A percentile compares a stretch with the other conserved stretches of the same genome.
Conservation (phyloP, 1,140 invertebrate species). For the Bombus soroeensis region DNA sequence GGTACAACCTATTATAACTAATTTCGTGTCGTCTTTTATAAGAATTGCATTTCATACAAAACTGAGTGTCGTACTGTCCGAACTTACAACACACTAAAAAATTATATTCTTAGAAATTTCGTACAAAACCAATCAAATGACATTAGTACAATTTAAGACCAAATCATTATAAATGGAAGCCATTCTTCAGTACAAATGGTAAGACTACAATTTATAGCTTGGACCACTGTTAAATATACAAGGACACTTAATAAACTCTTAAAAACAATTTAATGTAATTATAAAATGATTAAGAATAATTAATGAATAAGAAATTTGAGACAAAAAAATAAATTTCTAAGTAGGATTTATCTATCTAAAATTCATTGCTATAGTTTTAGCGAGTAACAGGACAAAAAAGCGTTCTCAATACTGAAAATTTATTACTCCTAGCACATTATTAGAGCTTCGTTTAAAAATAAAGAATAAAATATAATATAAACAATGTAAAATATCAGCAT, state of each 20-base stretch:
- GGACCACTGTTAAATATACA: background rate
- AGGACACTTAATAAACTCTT: background rate
- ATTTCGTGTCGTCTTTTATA: constrained; percentile 50
- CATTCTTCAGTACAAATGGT: background rate
- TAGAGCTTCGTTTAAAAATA: constrained; percentile 26
- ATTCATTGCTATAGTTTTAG: constrained; percentile 37
- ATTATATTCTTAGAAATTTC: background rate
- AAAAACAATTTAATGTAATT: constrained; percentile 8
- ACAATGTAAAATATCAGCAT: constrained; percentile 56
- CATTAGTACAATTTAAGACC: background rate
- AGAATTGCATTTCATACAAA: constrained; percentile 34
- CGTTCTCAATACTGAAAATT: constrained; percentile 46
- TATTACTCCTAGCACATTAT: constrained; percentile 42
- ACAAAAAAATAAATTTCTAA: background rate
- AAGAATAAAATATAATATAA: constrained; percentile 43
- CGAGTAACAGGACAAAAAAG: constrained; percentile 17
- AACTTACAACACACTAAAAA: constrained; percentile 16
- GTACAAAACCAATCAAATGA: constrained; percentile 3
- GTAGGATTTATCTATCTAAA: background rate
- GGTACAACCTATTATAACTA: constrained; percentile 28
- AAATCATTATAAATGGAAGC: constrained; percentile 1
- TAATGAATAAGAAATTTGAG: background rate
- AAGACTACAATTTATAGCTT: constrained; percentile 4
- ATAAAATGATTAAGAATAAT: background rate
- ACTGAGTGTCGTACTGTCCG: constrained; percentile 51